Evolutionary conservation across 1,140 invertebrate genomes (phyloP).

Genomic region (Drosophila triauraria): DNA sequence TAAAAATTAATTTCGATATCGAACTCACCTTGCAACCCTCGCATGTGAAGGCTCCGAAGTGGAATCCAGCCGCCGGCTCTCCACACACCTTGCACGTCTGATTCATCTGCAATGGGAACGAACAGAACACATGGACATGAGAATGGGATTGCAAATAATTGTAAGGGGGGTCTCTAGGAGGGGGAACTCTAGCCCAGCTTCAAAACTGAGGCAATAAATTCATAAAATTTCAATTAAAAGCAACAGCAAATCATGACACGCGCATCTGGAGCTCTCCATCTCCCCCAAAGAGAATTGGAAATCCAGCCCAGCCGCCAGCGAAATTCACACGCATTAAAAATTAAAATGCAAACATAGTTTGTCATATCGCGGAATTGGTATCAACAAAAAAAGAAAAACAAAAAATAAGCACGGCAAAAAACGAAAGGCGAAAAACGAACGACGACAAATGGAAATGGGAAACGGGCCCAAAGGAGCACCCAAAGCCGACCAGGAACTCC

Average conservation of each 20-base stretch:
- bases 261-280: slow-evolving; percentile 65
- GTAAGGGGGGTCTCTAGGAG: background rate
- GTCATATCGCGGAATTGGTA: slow-evolving; percentile 83
- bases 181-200: slow-evolving; percentile 1
- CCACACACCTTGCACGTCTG: slow-evolving; percentile 94
- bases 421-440: slow-evolving; percentile 30
- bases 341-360: slow-evolving; percentile 84
- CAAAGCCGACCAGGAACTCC: slow-evolving; percentile 38
- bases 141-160: slow-evolving; percentile 25
- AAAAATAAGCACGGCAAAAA: slow-evolving; percentile 23
- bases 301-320: slow-evolving; percentile 65
- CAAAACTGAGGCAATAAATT: slow-evolving; percentile 77
- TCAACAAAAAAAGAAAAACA: slow-evolving; percentile 46
- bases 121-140: slow-evolving; percentile 60
- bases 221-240: slow-evolving; percentile 85
- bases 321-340: slow-evolving; percentile 85
- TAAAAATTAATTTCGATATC: slow-evolving; percentile 4
- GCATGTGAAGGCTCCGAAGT: slow-evolving; percentile 96
- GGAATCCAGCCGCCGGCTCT: slow-evolving; percentile 94
- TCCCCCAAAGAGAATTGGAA: slow-evolving; percentile 14
- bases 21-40: slow-evolving; percentile 94
- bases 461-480: slow-evolving; percentile 40
- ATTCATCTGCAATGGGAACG: slow-evolving; percentile 88
- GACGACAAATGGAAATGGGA: slow-evolving; percentile 76
- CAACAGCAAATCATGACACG: slow-evolving; percentile 84